A percentile compares a stretch with the other conserved stretches of the same genome.
phyloP scores from a whole-genome alignment of 2,797 vertebrate species.

The Mus minutoides region DNA sequence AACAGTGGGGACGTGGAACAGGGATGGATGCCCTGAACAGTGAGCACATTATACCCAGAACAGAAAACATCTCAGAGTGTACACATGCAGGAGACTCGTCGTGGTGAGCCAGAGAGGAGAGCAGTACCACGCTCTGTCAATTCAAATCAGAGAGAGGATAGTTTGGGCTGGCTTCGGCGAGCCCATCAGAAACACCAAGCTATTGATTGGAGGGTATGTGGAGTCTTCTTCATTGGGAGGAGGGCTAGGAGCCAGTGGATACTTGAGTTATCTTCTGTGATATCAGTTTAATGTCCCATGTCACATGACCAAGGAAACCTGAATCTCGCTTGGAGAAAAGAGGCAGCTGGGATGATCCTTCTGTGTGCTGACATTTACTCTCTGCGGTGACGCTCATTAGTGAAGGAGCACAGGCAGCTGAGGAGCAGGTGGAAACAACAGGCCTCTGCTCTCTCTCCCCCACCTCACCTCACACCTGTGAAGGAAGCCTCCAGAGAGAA shows the following conservation, averaged over 20 bases:
- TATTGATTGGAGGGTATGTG: background rate
- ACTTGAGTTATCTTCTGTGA: background rate
- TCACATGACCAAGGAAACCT: background rate
- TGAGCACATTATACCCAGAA: background rate
- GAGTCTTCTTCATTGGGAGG: background rate
- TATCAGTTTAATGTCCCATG: no score
- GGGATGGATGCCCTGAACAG: no score
- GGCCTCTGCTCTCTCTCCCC: background rate
- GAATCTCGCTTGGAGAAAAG: background rate
- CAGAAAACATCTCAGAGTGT: background rate
- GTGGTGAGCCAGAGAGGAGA: background rate
- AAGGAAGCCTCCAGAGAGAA: background rate
- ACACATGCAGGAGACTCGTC: accelerated
- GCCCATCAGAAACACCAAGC: background rate
- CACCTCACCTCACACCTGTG: accelerated
- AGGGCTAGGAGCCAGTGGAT: background rate
- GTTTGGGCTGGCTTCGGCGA: background rate
- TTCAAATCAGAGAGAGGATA: no score
- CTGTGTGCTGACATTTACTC: background rate
- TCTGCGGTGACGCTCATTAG: background rate
- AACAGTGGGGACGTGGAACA: no score
- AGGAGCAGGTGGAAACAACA: background rate
- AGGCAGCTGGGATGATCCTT: background rate
- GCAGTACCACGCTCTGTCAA: accelerated
- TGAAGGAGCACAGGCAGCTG: accelerated